Conservation (phyloP, 2,888 invertebrate species). For the Acanthacorydalis orientalis region DNA sequence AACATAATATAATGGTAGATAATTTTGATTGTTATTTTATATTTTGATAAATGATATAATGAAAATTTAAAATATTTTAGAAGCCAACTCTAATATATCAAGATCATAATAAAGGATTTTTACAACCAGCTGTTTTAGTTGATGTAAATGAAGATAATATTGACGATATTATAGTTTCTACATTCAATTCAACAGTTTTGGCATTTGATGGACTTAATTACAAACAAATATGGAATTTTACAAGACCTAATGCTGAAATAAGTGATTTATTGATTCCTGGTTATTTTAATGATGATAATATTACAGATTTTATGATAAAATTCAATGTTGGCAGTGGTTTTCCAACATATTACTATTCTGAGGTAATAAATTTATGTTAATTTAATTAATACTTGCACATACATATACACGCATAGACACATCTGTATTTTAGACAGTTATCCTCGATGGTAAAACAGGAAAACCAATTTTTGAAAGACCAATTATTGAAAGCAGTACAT, state of each 20-base stretch:
- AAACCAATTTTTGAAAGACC: conserved; percentile 37
- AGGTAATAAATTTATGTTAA: conserved; percentile 27
- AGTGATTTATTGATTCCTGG: conserved; percentile 63
- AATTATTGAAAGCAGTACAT: conserved; percentile 39
- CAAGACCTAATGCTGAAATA: conserved; percentile 46
- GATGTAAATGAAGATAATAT: conserved; percentile 56
- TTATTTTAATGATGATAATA: conserved; percentile 57
- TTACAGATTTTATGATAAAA: conserved; percentile 64
- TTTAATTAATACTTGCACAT: conserved; percentile 8
- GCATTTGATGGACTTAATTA: conserved; percentile 55
- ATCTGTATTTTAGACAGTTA: conserved; percentile 27
- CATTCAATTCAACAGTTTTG: conserved; percentile 52
- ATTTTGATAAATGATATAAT: neutral
- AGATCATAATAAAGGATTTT: conserved; percentile 45
- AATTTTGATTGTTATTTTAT: neutral
- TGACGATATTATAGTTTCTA: conserved; percentile 54
- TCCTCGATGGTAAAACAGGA: conserved; percentile 44
- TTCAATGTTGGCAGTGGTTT: conserved; percentile 37
- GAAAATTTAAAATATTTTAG: conserved; percentile 16
- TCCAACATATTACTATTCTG: conserved; percentile 57
- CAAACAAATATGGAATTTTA: conserved; percentile 54
- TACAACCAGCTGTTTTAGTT: conserved; percentile 45
- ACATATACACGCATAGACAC: neutral
- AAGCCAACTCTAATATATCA: conserved; percentile 36
- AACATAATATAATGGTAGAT: conserved; percentile 16